phyloP scores from a whole-genome alignment of 2,113 vertebrate species.

The Tautogolabrus adspersus region DNA sequence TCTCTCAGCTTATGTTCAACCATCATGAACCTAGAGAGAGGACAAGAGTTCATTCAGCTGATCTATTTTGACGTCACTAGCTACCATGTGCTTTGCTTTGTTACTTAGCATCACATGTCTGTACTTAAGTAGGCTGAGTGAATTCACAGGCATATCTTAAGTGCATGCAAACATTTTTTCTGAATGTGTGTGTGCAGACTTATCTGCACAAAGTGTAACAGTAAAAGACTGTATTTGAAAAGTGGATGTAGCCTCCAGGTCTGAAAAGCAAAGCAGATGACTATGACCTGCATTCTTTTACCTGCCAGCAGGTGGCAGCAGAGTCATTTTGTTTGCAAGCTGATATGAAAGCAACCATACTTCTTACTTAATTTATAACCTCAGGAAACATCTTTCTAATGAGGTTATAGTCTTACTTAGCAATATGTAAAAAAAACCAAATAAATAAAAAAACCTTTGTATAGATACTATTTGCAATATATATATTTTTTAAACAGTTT shows the following conservation, averaged over 20 bases:
- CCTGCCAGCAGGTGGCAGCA: not conserved
- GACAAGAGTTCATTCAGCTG: not conserved
- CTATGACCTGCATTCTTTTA: not conserved
- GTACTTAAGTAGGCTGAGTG: not conserved
- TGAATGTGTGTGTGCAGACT: too few species aligned
- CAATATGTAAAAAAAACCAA: too few species aligned
- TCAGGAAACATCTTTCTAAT: too few species aligned
- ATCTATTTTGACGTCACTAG: not conserved
- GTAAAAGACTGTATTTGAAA: too few species aligned
- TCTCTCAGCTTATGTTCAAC: constrained; percentile 72
- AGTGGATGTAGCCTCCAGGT: too few species aligned
- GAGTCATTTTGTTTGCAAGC: too few species aligned
- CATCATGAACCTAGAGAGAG: constrained; percentile 61
- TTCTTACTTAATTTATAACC: not conserved
- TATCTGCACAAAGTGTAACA: too few species aligned
- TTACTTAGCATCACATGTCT: not conserved
- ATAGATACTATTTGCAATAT: too few species aligned
- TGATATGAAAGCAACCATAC: too few species aligned
- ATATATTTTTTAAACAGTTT: too few species aligned
- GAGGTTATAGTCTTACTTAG: not conserved
- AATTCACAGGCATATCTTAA: not conserved
- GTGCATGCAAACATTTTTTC: not conserved
- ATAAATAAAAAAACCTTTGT: too few species aligned
- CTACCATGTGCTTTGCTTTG: not conserved
- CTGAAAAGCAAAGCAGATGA: too few species aligned